A percentile compares a stretch with the other conserved stretches of the same genome.
Conservation (phyloP, 92 coral and sea anemone genomes). For the Paragorgia papillata region DNA sequence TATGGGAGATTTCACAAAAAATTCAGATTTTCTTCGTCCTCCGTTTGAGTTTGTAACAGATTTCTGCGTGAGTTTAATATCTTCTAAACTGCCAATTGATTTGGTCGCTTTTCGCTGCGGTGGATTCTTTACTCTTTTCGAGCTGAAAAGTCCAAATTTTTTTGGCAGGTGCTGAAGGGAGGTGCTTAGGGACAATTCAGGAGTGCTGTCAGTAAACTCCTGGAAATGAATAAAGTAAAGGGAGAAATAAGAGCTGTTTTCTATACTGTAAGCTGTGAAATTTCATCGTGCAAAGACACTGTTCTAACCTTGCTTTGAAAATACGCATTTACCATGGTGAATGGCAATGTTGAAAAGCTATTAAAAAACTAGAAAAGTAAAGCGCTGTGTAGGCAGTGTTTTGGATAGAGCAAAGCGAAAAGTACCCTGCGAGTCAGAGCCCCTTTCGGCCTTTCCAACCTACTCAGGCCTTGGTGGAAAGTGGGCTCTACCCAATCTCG, state of each 20-base stretch:
- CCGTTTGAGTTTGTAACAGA: not conserved
- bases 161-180: conserved; percentile 6
- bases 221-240: not conserved
- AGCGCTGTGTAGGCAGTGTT: too few species aligned
- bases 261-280: too few species aligned
- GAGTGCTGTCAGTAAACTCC: conserved; percentile 12
- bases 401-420: too few species aligned
- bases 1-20: conserved; percentile 42
- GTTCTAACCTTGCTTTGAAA: too few species aligned
- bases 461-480: too few species aligned
- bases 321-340: too few species aligned
- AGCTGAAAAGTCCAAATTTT: conserved; percentile 36
- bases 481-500: too few species aligned
- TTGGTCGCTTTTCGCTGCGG: not conserved
- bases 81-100: conserved; percentile 37
- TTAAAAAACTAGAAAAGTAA: too few species aligned
- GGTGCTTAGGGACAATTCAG: conserved; percentile 8
- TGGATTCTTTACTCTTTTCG: conserved; percentile 21
- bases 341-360: too few species aligned
- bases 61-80: not conserved
- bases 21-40: conserved; percentile 30
- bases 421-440: too few species aligned
- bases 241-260: not conserved
- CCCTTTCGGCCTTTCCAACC: too few species aligned
- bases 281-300: not conserved